These are phyloP conservation scores for Rotaria magnacalcarata DNA, from an alignment of 2,888 invertebrate genomes.

Conservation along the genomic window DNA sequence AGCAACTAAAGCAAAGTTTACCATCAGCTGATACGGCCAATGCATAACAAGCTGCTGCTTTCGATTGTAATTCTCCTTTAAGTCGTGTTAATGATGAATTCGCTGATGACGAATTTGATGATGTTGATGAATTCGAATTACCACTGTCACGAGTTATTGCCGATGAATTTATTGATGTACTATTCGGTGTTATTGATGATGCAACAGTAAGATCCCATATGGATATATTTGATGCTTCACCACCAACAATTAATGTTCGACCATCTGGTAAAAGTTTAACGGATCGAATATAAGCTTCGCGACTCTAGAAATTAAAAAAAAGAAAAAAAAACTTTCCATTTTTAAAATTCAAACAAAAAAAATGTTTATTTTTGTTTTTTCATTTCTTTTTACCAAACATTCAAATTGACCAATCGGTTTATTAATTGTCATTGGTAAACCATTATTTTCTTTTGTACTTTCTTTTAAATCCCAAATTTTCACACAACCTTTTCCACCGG, in stretches of 20 bases:
- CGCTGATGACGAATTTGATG: slow-evolving; percentile 17
- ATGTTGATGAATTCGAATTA: slow-evolving; percentile 27
- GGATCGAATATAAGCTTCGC: slow-evolving; percentile 91
- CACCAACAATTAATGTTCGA: slow-evolving; percentile 86
- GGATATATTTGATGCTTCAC: slow-evolving; percentile 86
- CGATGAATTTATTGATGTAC: slow-evolving; percentile 66
- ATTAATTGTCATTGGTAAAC: not conserved
- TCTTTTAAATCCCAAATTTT: slow-evolving; percentile 95
- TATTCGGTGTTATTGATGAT: slow-evolving; percentile 86
- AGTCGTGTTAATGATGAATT: slow-evolving; percentile 75
- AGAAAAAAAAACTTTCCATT: slow-evolving; percentile 54
- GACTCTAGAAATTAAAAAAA: slow-evolving; percentile 64
- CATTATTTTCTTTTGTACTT: slow-evolving; percentile 59
- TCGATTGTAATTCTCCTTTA: slow-evolving; percentile 85
- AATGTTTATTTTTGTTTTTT: too few relatives aligned
- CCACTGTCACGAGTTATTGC: not conserved
- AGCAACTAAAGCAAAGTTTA: slow-evolving; percentile 93
- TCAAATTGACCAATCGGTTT: slow-evolving; percentile 41
- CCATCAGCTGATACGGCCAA: slow-evolving; percentile 89
- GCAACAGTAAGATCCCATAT: slow-evolving; percentile 76
- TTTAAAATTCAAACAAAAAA: not conserved
- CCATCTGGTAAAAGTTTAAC: slow-evolving; percentile 88
- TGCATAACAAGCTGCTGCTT: slow-evolving; percentile 93
- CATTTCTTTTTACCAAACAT: slow-evolving; percentile 6
- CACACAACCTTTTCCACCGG: slow-evolving; percentile 92